Conservation (phyloP, 2,888 invertebrate species). For the Notodonta dromedarius region DNA sequence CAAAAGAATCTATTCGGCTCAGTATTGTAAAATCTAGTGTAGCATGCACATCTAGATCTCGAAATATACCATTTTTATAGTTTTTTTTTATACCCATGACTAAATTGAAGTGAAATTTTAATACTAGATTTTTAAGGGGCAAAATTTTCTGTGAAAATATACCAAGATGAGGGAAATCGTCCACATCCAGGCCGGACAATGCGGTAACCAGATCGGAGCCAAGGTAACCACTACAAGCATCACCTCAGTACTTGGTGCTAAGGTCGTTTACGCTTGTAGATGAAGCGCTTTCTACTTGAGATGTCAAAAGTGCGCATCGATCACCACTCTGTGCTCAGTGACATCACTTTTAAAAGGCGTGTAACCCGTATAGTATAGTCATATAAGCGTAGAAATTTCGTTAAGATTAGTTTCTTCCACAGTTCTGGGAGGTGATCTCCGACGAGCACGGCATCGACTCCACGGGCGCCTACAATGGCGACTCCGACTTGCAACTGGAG, state of each 20-base stretch:
- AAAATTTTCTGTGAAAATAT: constrained; percentile 62
- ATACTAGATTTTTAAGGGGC: constrained; percentile 45
- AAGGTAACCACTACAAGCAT: constrained; percentile 84
- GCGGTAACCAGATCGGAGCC: constrained; percentile 89
- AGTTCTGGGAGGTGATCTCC: constrained; percentile 77
- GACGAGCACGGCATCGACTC: constrained; percentile 74
- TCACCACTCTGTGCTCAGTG: too few species aligned
- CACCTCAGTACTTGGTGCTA: too few species aligned
- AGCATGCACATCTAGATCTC: constrained; percentile 50
- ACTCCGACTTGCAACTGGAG: constrained; percentile 89
- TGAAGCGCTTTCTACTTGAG: background rate
- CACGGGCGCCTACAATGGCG: constrained; percentile 84
- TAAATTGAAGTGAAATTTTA: constrained; percentile 49
- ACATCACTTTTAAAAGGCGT: too few species aligned
- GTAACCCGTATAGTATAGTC: too few species aligned
- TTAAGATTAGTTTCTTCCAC: constrained; percentile 12
- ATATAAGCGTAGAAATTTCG: too few species aligned
- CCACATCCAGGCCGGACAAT: constrained; percentile 87
- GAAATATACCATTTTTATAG: constrained; percentile 32
- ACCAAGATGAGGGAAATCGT: constrained; percentile 91
- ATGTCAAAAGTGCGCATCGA: too few species aligned
- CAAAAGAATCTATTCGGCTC: constrained; percentile 47
- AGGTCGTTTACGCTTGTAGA: too few species aligned
- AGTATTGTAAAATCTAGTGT: constrained; percentile 60
- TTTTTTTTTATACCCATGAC: constrained; percentile 52